phyloP scores from a whole-genome alignment of 1,140 invertebrate species.

The Epicauta chinensis region DNA sequence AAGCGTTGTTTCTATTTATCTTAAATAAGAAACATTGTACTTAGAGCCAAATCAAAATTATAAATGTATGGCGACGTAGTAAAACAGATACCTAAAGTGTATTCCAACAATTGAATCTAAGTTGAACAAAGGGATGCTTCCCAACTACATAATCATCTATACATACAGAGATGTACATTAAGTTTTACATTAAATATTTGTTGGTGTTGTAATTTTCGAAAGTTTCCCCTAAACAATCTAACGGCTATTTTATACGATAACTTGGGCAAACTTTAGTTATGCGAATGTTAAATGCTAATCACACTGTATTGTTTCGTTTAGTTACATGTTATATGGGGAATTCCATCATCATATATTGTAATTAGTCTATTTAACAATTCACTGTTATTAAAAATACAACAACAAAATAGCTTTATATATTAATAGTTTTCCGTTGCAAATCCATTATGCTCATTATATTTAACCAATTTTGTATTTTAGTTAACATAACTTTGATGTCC shows the following conservation, averaged over 20 bases:
- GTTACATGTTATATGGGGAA: too few relatives aligned
- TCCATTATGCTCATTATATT: too few relatives aligned
- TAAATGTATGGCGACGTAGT: neutral
- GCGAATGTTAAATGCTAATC: neutral
- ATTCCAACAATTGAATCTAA: slow-evolving; percentile 10
- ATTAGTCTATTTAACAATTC: too few relatives aligned
- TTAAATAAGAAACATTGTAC: slow-evolving; percentile 2
- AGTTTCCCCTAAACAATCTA: slow-evolving; percentile 9
- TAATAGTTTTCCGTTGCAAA: too few relatives aligned
- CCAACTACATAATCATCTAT: too few relatives aligned
- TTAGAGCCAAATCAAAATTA: neutral
- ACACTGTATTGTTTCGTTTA: too few relatives aligned
- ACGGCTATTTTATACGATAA: slow-evolving; percentile 7
- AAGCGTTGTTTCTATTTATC: neutral
- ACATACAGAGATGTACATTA: neutral
- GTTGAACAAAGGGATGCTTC: slow-evolving; percentile 4
- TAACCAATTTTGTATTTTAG: too few relatives aligned
- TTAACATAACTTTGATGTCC: too few relatives aligned
- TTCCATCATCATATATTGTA: too few relatives aligned
- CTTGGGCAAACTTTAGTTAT: slow-evolving; percentile 4
- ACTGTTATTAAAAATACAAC: too few relatives aligned
- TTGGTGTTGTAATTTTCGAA: slow-evolving; percentile 8
- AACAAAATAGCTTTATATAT: too few relatives aligned
- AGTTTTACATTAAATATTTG: slow-evolving; percentile 13
- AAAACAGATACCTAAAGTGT: slow-evolving; percentile 6